Evolutionary conservation across 2,797 vertebrate genomes (phyloP).

Genomic region (Sebastes ruberrimus): DNA sequence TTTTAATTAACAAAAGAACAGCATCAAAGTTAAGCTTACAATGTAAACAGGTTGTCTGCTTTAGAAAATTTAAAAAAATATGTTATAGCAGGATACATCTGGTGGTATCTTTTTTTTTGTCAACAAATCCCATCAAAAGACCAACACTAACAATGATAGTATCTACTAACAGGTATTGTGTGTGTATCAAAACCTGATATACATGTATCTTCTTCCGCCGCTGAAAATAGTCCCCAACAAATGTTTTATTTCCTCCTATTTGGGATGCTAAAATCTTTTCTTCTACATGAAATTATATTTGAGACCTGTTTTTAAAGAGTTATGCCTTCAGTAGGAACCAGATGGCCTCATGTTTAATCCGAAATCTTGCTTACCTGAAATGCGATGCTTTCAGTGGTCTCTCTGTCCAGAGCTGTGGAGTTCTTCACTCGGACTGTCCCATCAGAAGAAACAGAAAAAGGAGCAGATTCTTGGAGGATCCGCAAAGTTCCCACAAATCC

Average conservation of each 20-base stretch:
- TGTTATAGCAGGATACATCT: not conserved
- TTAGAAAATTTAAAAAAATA: no score
- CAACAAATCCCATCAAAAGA: not conserved
- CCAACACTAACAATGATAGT: not conserved
- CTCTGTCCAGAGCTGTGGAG: slow-evolving; percentile 78
- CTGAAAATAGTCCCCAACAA: not conserved
- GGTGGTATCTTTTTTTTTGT: not conserved
- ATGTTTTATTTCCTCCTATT: not conserved
- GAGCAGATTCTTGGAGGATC: slow-evolving; percentile 69
- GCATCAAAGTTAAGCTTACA: not conserved
- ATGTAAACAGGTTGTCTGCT: not conserved
- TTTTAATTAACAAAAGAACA: slow-evolving; percentile 43
- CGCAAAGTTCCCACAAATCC: slow-evolving; percentile 79
- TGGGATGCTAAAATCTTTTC: not conserved
- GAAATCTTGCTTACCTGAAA: slow-evolving; percentile 76
- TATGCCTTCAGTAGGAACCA: not conserved
- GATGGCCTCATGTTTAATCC: not conserved
- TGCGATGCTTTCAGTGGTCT: slow-evolving; percentile 51
- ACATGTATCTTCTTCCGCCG: not conserved
- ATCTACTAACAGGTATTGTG: not conserved
- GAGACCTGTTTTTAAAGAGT: not conserved
- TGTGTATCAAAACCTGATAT: not conserved
- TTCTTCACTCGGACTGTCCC: slow-evolving; percentile 78
- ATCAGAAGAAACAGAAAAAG: slow-evolving; percentile 75
- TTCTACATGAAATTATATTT: not conserved